Percentiles rank a stretch among this genome's conserved stretches.
Evolutionary conservation across 2,797 vertebrate species (phyloP).

Genomic region (Danio aesculapii): DNA sequence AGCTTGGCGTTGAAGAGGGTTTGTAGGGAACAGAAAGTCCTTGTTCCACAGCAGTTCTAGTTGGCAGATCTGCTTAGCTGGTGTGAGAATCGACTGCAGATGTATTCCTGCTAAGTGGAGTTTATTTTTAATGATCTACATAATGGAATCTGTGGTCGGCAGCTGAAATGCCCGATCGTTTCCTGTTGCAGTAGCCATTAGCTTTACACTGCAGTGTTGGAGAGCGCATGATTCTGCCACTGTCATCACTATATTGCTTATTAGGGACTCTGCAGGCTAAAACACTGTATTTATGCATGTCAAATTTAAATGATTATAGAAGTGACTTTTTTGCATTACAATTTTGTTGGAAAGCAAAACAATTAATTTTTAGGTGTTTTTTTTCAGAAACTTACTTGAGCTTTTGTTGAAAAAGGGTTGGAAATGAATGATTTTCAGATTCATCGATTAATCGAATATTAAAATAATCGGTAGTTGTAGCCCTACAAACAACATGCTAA

Average conservation of each 20-base stretch:
- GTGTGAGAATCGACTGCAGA: slow-evolving; percentile 57
- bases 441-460: too few species aligned
- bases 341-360: too few species aligned
- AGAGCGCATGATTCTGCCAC: slow-evolving; percentile 64
- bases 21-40: slow-evolving; percentile 53
- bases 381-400: too few species aligned
- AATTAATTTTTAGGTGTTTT: too few species aligned
- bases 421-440: too few species aligned
- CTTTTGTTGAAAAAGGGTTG: too few species aligned
- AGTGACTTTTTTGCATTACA: too few species aligned
- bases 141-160: slow-evolving; percentile 71
- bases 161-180: slow-evolving; percentile 65
- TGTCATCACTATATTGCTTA: slow-evolving; percentile 65
- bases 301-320: too few species aligned
- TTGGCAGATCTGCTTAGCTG: slow-evolving; percentile 10
- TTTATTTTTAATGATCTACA: slow-evolving; percentile 73
- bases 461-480: too few species aligned
- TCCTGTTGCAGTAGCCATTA: slow-evolving; percentile 68
- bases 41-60: slow-evolving; percentile 28
- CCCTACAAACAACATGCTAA: too few species aligned
- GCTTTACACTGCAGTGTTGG: slow-evolving; percentile 61
- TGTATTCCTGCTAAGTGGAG: slow-evolving; percentile 44
- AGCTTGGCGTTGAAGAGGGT: neutral
- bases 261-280: neutral
- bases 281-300: too few species aligned